Evolutionary conservation across 1,140 invertebrate genomes (phyloP).

Genomic region (Paraescarpia echinospica): DNA sequence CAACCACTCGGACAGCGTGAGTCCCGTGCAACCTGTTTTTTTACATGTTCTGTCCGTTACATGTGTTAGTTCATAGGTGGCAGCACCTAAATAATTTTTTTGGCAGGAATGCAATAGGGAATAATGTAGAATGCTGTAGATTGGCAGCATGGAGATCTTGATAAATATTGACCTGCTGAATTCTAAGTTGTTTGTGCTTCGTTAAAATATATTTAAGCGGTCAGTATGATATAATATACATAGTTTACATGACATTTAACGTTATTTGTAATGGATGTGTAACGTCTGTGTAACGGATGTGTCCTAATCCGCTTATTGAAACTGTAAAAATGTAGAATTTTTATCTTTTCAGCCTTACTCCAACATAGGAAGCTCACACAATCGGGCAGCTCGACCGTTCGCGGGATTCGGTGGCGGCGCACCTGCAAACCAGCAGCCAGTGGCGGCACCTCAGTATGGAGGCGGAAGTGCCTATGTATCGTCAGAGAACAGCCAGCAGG

Average conservation of each 20-base stretch:
- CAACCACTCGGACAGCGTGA: slow-evolving; percentile 21
- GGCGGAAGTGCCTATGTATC: background rate
- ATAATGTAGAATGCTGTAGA: too few relatives aligned
- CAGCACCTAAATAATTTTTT: too few relatives aligned
- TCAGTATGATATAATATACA: too few relatives aligned
- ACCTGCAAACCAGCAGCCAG: background rate
- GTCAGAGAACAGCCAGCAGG: slow-evolving; percentile 6
- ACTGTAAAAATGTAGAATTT: slow-evolving; percentile 4
- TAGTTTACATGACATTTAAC: too few relatives aligned
- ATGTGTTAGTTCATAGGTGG: too few relatives aligned
- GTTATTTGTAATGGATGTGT: too few relatives aligned
- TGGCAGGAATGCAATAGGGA: background rate
- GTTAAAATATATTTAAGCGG: too few relatives aligned
- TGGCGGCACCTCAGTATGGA: background rate
- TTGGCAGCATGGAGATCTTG: too few relatives aligned
- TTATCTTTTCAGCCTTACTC: background rate
- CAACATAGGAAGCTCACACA: slow-evolving; percentile 19
- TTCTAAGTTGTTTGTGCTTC: too few relatives aligned
- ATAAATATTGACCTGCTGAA: too few relatives aligned
- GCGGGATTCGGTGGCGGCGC: slow-evolving; percentile 1
- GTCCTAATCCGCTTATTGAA: background rate
- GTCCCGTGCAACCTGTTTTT: background rate
- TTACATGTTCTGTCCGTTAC: too few relatives aligned
- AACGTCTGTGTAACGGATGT: too few relatives aligned
- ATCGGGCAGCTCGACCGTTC: slow-evolving; percentile 25